A percentile compares a stretch with the other conserved stretches of the same genome.
These are phyloP conservation scores for Alethe diademata DNA, from an alignment of 2,113 vertebrate genomes.

Conservation along the genomic window DNA sequence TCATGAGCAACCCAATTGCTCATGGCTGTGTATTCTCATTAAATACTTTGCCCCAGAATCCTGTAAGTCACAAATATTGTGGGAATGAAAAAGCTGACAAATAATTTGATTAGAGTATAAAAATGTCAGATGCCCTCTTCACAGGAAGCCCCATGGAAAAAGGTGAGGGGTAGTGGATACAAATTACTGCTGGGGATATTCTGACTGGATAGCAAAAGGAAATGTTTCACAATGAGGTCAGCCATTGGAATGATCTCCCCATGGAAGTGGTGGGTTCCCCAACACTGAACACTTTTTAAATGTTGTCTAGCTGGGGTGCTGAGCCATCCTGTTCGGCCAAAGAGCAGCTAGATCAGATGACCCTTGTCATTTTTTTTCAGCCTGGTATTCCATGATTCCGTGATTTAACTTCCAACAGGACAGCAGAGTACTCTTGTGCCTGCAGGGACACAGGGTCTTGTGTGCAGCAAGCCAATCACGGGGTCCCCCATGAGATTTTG, in stretches of 20 bases:
- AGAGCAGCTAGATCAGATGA: neutral
- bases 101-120: neutral
- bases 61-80: neutral
- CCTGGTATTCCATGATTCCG: neutral
- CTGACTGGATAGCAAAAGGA: neutral
- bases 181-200: neutral
- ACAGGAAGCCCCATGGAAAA: neutral
- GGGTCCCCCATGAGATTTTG: fast-evolving
- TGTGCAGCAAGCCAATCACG: neutral
- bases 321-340: neutral
- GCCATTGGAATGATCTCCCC: neutral
- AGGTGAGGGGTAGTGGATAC: neutral
- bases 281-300: too few relatives aligned
- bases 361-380: neutral
- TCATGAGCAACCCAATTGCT: neutral
- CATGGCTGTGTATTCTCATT: neutral
- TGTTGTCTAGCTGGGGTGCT: neutral
- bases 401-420: neutral
- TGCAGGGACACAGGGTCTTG: neutral
- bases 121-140: neutral
- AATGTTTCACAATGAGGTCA: neutral
- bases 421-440: neutral
- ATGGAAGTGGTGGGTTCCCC: neutral
- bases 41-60: neutral
- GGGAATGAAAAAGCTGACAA: neutral